These are phyloP conservation scores for Dermolepida albohirtum DNA, from an alignment of 2,888 invertebrate genomes.

Conservation along the genomic window DNA sequence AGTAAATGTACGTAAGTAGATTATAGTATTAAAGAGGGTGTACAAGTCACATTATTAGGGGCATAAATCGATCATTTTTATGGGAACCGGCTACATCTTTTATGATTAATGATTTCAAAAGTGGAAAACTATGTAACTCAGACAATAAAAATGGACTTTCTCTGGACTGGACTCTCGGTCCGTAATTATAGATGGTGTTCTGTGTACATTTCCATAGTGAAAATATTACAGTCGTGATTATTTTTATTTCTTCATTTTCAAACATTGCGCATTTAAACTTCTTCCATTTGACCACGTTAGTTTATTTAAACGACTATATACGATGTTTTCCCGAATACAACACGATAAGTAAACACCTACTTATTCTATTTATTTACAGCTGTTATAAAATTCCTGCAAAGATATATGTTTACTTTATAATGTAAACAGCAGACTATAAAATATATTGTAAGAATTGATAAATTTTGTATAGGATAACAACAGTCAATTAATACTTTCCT, in stretches of 20 bases:
- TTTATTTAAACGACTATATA: neutral
- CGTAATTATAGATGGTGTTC: too few relatives aligned
- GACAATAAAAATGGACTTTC: slow-evolving; percentile 28
- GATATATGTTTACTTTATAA: neutral
- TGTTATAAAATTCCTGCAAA: neutral
- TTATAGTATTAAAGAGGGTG: slow-evolving; percentile 27
- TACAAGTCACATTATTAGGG: slow-evolving; percentile 25
- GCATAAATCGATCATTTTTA: slow-evolving; percentile 45
- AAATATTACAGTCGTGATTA: too few relatives aligned
- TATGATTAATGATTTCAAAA: slow-evolving; percentile 43
- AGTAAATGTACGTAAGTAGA: slow-evolving; percentile 32
- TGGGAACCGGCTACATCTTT: slow-evolving; percentile 23
- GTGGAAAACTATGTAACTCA: slow-evolving; percentile 41
- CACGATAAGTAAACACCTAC: slow-evolving; percentile 10
- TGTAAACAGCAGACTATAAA: slow-evolving; percentile 6
- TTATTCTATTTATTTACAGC: slow-evolving; percentile 19
- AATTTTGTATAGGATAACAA: too few relatives aligned
- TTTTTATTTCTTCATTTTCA: too few relatives aligned
- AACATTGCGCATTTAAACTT: too few relatives aligned
- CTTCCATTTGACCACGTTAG: too few relatives aligned
- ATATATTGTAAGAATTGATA: too few relatives aligned
- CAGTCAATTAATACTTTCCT: neutral
- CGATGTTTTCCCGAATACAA: neutral
- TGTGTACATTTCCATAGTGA: too few relatives aligned
- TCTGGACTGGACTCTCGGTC: too few relatives aligned